phyloP scores from a whole-genome alignment of 2,888 invertebrate species.

The Xestia sexstrigata region DNA sequence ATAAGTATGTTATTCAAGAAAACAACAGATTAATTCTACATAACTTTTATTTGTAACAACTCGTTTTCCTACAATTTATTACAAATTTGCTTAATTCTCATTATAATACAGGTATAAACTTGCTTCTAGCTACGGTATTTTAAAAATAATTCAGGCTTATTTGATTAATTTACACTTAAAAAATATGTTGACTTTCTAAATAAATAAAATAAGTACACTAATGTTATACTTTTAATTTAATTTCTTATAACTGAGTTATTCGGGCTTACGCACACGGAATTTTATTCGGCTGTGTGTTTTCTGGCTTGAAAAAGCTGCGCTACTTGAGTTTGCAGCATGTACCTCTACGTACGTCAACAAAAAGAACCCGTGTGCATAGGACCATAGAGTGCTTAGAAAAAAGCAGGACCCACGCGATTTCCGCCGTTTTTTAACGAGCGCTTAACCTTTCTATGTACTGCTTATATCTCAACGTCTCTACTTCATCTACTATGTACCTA shows the following conservation, averaged over 20 bases:
- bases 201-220: slow-evolving; percentile 2
- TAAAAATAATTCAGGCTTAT: slow-evolving; percentile 19
- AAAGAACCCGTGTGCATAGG: neutral
- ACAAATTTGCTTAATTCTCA: slow-evolving; percentile 9
- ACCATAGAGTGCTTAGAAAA: neutral
- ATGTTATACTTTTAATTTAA: neutral
- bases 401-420: neutral
- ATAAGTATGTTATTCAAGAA: neutral
- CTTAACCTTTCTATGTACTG: too few species aligned
- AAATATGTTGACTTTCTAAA: neutral
- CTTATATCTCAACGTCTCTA: too few species aligned
- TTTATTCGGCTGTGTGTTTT: neutral
- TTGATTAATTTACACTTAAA: neutral
- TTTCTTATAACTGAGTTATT: neutral
- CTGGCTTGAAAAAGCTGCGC: neutral
- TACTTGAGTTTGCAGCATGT: too few species aligned
- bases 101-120: slow-evolving; percentile 1
- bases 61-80: neutral
- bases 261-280: neutral
- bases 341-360: too few species aligned
- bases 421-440: too few species aligned
- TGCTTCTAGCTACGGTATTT: neutral
- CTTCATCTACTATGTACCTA: too few species aligned
- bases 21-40: neutral
- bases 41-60: slow-evolving; percentile 14